These are phyloP conservation scores for Neodon shergylaensis DNA, from an alignment of 2,113 vertebrate species.

Conservation along the genomic window DNA sequence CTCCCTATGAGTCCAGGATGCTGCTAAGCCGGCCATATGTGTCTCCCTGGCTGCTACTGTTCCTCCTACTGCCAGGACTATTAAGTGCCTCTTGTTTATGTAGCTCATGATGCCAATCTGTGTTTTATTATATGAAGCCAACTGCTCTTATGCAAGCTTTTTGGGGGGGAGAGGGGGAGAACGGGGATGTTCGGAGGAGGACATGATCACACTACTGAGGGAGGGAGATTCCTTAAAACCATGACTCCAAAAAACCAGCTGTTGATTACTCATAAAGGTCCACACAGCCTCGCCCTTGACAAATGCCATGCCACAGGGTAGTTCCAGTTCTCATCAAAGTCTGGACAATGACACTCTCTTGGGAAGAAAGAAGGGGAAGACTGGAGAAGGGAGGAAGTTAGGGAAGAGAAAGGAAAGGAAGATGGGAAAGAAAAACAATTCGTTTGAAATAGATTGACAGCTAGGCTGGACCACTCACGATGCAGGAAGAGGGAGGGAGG, in stretches of 20 bases:
- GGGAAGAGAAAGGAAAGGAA: constrained; percentile 18
- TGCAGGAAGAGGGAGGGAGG: constrained; percentile 16
- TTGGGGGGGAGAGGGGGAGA: neutral
- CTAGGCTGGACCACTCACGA: constrained; percentile 12
- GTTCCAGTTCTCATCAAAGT: constrained; percentile 43
- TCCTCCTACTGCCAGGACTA: constrained; percentile 73
- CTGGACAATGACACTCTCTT: neutral
- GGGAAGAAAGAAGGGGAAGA: constrained; percentile 34
- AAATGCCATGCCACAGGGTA: constrained; percentile 51
- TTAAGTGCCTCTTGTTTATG: constrained; percentile 77
- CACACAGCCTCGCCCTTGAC: constrained; percentile 55
- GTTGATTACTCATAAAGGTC: constrained; percentile 62
- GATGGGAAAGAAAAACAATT: neutral
- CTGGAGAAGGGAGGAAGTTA: neutral
- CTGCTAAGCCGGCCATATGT: constrained; percentile 68
- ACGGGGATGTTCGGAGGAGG: neutral
- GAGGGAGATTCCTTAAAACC: constrained; percentile 64
- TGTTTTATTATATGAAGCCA: constrained; percentile 72
- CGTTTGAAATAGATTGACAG: constrained; percentile 37
- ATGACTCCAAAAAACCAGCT: constrained; percentile 55
- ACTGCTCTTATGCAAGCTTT: constrained; percentile 70
- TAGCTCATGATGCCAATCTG: constrained; percentile 71
- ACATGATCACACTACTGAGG: constrained; percentile 54
- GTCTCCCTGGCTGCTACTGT: constrained; percentile 72
- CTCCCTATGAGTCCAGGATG: constrained; percentile 70